Conservation (phyloP, 64 coral and sea anemone genomes). For the Platygyra sinensis region DNA sequence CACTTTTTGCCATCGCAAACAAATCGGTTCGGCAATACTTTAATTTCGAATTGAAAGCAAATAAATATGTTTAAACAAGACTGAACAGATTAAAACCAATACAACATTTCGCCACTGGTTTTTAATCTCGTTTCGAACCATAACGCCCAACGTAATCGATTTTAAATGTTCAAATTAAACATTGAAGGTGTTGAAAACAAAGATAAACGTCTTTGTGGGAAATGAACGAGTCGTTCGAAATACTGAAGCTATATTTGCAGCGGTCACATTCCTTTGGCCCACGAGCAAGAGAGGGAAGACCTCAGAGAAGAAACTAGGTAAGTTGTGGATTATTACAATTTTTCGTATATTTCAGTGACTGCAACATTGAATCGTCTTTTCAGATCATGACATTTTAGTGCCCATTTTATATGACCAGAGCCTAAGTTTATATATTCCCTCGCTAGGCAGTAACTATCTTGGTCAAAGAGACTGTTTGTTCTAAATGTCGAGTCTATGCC, state of each 20-base stretch:
- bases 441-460: too few species aligned
- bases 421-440: too few species aligned
- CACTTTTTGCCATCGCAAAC: neutral
- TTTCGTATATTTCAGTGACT: too few species aligned
- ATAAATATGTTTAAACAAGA: slow-evolving; percentile 15
- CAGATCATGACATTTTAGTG: too few species aligned
- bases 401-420: too few species aligned
- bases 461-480: too few species aligned
- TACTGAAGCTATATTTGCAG: too few species aligned
- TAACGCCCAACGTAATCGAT: neutral
- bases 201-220: neutral
- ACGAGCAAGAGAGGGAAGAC: neutral
- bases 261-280: neutral
- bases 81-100: neutral
- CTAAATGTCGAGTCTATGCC: too few species aligned
- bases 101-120: neutral
- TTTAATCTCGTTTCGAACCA: neutral
- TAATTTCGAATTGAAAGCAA: slow-evolving; percentile 17
- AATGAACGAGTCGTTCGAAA: slow-evolving; percentile 5
- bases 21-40: neutral
- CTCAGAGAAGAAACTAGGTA: neutral
- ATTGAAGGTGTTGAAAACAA: neutral
- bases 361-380: too few species aligned
- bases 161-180: neutral
- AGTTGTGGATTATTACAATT: neutral